Percentiles rank a stretch among this genome's conserved stretches.
Evolutionary conservation across 2,113 vertebrate species (phyloP).

Genomic region (Alethe castanea): DNA sequence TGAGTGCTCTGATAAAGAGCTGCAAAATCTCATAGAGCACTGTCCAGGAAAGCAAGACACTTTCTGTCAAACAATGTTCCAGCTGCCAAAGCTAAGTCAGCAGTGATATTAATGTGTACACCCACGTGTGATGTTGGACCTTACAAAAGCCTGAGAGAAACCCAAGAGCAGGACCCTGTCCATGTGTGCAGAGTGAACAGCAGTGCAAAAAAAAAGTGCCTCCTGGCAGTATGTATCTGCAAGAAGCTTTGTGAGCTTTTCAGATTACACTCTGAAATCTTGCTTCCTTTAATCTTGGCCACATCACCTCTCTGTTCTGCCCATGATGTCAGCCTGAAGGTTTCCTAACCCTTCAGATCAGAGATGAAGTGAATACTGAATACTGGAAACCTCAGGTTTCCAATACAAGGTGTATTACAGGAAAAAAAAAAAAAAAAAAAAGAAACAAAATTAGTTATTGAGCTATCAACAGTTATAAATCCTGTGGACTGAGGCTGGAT

Average conservation of each 20-base stretch:
- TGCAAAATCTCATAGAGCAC: not conserved
- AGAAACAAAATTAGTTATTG: not conserved
- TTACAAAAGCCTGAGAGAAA: not conserved
- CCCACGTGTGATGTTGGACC: not conserved
- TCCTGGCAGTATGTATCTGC: not conserved
- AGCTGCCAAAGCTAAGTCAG: not conserved
- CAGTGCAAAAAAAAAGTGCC: not conserved
- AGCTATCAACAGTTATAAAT: not conserved
- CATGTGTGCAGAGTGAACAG: not conserved
- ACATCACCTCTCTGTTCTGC: not conserved
- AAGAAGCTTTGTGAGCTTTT: not conserved
- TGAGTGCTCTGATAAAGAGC: not conserved
- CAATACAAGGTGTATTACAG: not conserved
- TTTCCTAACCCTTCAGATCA: not conserved
- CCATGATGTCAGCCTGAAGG: not conserved
- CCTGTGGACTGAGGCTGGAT: not conserved
- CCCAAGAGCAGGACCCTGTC: accelerated
- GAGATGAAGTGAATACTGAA: not conserved
- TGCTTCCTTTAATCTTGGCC: not conserved
- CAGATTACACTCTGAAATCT: not conserved
- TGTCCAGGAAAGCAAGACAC: not conserved
- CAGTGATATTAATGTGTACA: not conserved
- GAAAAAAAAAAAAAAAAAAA: not conserved
- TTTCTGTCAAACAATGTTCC: not conserved
- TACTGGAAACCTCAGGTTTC: not conserved